Conservation (phyloP, 92 coral and sea anemone species). For the Phymanthus crucifer region DNA sequence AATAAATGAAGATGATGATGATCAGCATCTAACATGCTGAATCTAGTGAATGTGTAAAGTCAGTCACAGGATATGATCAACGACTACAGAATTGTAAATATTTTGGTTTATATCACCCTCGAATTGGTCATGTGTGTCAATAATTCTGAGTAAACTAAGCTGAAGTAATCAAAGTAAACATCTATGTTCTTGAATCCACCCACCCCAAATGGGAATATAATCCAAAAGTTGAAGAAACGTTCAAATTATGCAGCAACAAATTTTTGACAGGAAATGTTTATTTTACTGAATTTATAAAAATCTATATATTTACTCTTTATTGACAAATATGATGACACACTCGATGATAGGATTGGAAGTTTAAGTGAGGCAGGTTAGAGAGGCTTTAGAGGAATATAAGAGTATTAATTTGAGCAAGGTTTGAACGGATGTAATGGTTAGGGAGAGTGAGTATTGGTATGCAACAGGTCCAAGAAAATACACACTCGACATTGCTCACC, state of each 20-base stretch:
- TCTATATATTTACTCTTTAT: neutral
- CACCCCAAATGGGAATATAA: neutral
- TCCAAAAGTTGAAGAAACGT: neutral
- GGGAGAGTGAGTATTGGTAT: conserved; percentile 18
- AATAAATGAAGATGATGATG: too few species aligned
- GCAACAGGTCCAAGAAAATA: conserved; percentile 42
- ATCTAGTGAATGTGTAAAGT: too few species aligned
- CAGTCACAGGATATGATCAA: too few species aligned
- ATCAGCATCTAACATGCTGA: too few species aligned
- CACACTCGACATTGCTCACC: conserved; percentile 49
- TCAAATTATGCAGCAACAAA: neutral
- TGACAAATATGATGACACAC: neutral
- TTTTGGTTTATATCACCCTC: neutral
- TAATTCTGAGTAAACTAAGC: neutral
- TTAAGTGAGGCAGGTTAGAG: neutral
- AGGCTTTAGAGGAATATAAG: neutral
- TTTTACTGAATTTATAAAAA: neutral
- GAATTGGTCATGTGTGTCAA: neutral
- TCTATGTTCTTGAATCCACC: neutral
- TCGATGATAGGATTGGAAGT: neutral
- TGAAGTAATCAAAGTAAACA: neutral
- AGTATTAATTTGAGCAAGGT: neutral
- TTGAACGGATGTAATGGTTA: neutral
- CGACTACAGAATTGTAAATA: too few species aligned
- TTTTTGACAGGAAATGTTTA: conserved; percentile 1